Evolutionary conservation across 2,797 vertebrate genomes (phyloP).

Genomic region (Echiichthys vipera): DNA sequence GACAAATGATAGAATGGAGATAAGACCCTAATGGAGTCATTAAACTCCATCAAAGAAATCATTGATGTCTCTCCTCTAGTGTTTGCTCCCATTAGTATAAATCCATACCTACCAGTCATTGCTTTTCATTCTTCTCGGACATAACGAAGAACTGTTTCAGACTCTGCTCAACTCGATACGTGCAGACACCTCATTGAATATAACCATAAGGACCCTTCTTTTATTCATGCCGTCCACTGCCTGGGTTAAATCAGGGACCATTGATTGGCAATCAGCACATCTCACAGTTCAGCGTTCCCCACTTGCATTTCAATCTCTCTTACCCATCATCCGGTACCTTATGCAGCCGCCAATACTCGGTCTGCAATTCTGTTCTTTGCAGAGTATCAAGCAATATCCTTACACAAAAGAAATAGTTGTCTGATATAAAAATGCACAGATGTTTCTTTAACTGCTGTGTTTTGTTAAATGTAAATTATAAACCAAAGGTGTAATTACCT

Average conservation of each 20-base stretch:
- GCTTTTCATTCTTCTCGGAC: constrained; percentile 54
- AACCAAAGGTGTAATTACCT: constrained; percentile 72
- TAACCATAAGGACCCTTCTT: constrained; percentile 63
- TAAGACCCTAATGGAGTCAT: constrained; percentile 71
- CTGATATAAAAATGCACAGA: constrained; percentile 18
- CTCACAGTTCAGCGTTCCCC: constrained; percentile 58
- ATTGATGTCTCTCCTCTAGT: constrained; percentile 51
- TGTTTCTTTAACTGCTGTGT: background rate
- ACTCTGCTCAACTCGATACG: constrained; percentile 40
- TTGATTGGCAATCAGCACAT: constrained; percentile 82
- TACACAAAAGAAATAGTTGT: constrained; percentile 14
- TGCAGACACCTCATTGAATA: constrained; percentile 59
- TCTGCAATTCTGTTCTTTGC: constrained; percentile 30
- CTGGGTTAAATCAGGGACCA: constrained; percentile 74
- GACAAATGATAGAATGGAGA: constrained; percentile 49
- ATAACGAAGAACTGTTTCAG: constrained; percentile 35
- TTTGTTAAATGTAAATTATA: background rate
- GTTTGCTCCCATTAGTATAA: constrained; percentile 70
- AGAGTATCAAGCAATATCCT: constrained; percentile 24
- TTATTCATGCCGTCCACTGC: constrained; percentile 74
- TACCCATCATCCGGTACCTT: constrained; percentile 50
- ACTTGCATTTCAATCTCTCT: constrained; percentile 69
- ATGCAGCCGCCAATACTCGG: constrained; percentile 54
- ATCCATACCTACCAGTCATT: constrained; percentile 64
- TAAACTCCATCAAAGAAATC: constrained; percentile 68